phyloP scores from a whole-genome alignment of 2,113 vertebrate species.

The Smithornis capensis region DNA sequence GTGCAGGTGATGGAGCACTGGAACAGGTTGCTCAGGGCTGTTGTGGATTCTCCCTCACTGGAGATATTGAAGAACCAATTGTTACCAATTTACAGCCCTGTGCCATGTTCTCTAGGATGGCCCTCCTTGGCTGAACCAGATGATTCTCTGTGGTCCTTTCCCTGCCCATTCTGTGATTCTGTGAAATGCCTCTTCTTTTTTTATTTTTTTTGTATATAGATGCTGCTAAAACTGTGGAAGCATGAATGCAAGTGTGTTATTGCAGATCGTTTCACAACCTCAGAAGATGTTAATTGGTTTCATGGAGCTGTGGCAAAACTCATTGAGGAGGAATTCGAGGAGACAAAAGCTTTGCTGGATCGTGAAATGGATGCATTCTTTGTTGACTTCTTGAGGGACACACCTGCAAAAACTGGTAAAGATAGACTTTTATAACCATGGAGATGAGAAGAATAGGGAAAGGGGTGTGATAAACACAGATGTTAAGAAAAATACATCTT shows the following conservation, averaged over 20 bases:
- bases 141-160: neutral
- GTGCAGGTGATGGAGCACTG: neutral
- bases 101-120: neutral
- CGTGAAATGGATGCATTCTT: constrained; percentile 82
- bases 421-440: neutral
- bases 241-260: constrained; percentile 95
- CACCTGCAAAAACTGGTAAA: constrained; percentile 86
- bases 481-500: neutral
- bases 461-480: neutral
- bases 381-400: constrained; percentile 91
- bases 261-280: constrained; percentile 88
- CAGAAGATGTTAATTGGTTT: constrained; percentile 89
- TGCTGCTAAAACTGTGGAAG: constrained; percentile 87
- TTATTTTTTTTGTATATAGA: constrained; percentile 44
- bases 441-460: neutral
- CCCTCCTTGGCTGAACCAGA: neutral
- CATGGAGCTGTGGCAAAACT: constrained; percentile 78
- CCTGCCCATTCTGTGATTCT: neutral
- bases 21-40: neutral
- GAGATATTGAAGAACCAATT: neutral
- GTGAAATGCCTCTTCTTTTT: neutral
- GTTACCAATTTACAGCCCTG: no score
- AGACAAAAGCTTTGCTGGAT: constrained; percentile 67
- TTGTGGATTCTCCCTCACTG: neutral
- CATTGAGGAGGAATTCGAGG: constrained; percentile 78